Percentiles rank a stretch among this genome's conserved stretches.
Conservation (phyloP, 2,113 vertebrate genomes). For the Tor tambroides region DNA sequence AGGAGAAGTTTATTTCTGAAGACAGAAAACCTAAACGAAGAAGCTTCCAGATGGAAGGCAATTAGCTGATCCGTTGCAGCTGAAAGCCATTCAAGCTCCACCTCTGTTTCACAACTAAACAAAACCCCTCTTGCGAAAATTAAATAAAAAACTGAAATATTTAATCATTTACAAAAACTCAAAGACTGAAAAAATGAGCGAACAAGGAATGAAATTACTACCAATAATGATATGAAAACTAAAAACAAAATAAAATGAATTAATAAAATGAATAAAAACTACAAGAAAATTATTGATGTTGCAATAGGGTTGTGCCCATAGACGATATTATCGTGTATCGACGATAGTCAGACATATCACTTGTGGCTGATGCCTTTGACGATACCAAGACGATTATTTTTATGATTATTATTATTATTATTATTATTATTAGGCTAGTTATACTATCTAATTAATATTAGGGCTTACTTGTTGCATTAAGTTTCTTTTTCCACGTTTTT, state of each 20-base stretch:
- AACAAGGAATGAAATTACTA: not conserved
- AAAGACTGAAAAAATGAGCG: not conserved
- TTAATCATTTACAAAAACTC: not conserved
- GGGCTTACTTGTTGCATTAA: no score
- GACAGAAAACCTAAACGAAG: slow-evolving; percentile 28
- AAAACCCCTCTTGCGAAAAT: not conserved
- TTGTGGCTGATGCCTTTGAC: no score
- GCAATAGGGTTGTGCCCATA: no score
- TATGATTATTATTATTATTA: no score
- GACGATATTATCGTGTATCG: no score
- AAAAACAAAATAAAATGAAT: not conserved
- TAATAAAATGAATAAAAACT: not conserved
- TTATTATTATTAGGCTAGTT: no score
- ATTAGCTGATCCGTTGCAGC: slow-evolving; percentile 23
- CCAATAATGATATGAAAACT: not conserved
- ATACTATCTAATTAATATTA: no score
- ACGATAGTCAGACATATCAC: no score
- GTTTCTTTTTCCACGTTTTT: no score
- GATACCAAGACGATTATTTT: no score
- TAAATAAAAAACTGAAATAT: not conserved
- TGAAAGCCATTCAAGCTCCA: not conserved
- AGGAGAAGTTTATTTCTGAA: slow-evolving; percentile 40
- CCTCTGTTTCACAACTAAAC: not conserved
- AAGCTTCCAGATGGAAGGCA: slow-evolving; percentile 44
- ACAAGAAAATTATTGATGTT: no score